phyloP scores from a whole-genome alignment of 2,797 vertebrate species.

The Notolepis coatsorum region DNA sequence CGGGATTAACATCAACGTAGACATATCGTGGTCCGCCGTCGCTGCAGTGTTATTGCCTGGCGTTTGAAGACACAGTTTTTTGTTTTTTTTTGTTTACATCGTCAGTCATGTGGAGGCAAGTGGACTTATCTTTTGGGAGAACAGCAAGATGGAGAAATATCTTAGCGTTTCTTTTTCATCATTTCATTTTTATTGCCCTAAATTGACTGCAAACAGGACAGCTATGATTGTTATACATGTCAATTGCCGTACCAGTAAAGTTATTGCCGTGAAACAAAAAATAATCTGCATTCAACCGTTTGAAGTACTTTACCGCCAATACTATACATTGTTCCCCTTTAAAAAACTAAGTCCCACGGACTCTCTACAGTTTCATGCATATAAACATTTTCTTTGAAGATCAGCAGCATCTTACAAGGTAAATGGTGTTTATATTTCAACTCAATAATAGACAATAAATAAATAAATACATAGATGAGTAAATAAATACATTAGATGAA shows the following conservation, averaged over 20 bases:
- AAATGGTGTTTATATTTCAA: constrained; percentile 77
- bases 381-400: constrained; percentile 90
- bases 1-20: not conserved
- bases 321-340: constrained; percentile 87
- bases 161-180: constrained; percentile 62
- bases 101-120: constrained; percentile 29
- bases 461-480: constrained; percentile 76
- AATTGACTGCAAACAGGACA: constrained; percentile 80
- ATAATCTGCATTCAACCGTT: constrained; percentile 76
- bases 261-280: constrained; percentile 84
- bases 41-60: constrained; percentile 61
- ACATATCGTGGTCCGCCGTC: constrained; percentile 16
- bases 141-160: constrained; percentile 75
- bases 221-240: constrained; percentile 84
- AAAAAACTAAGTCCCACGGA: constrained; percentile 84
- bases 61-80: constrained; percentile 57
- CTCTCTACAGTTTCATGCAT: constrained; percentile 91
- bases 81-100: too few species aligned
- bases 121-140: constrained; percentile 54
- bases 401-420: constrained; percentile 89
- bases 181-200: constrained; percentile 85
- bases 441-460: constrained; percentile 51
- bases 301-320: constrained; percentile 69
- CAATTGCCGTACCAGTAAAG: constrained; percentile 76
- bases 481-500: constrained; percentile 66